phyloP scores from a whole-genome alignment of 2,888 invertebrate genomes.

The Athetis lepigone region DNA sequence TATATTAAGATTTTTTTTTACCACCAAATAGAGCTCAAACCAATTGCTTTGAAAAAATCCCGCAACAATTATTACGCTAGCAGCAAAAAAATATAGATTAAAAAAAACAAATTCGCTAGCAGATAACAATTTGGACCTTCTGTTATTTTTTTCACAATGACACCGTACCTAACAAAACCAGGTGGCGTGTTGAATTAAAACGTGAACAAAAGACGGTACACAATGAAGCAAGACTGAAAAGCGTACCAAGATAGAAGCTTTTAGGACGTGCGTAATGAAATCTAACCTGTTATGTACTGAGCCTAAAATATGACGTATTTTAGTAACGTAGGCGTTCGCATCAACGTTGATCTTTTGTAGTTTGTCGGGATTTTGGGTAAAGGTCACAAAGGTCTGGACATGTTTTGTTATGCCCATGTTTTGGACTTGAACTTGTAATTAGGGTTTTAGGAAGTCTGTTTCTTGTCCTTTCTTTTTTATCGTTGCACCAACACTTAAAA shows the following conservation, averaged over 20 bases:
- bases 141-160: slow-evolving; percentile 4
- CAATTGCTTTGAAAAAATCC: too few relatives aligned
- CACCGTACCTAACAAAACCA: slow-evolving; percentile 46
- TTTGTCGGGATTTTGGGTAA: slow-evolving; percentile 32
- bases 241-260: slow-evolving; percentile 63
- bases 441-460: neutral
- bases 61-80: too few relatives aligned
- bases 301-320: slow-evolving; percentile 44
- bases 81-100: too few relatives aligned
- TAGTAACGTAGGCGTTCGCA: slow-evolving; percentile 12
- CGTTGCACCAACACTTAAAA: too few relatives aligned
- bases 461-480: too few relatives aligned
- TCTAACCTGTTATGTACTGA: slow-evolving; percentile 50
- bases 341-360: slow-evolving; percentile 19
- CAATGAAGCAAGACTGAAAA: slow-evolving; percentile 70
- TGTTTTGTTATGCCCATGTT: neutral
- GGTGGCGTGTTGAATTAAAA: slow-evolving; percentile 70
- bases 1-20: too few relatives aligned
- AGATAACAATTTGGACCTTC: slow-evolving; percentile 27
- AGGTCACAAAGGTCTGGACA: slow-evolving; percentile 5
- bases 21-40: too few relatives aligned
- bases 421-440: neutral
- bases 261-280: slow-evolving; percentile 66
- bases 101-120: too few relatives aligned
- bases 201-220: slow-evolving; percentile 69